Evolutionary conservation across 2,113 vertebrate species (phyloP).

Genomic region (Numenius arquata): DNA sequence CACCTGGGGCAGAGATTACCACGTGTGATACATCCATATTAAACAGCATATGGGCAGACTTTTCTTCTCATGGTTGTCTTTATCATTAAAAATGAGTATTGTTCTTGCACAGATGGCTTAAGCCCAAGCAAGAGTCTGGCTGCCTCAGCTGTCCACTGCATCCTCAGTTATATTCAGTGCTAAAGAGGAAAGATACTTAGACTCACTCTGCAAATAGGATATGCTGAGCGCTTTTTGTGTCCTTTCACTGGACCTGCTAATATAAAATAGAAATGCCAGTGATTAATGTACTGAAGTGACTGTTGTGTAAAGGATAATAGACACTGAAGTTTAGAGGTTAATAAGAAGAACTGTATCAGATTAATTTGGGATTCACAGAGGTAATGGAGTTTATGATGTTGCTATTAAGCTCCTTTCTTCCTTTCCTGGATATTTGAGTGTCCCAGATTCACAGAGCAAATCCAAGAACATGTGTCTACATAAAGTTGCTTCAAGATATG

Average conservation of each 20-base stretch:
- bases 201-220: not conserved
- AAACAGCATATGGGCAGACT: conserved; percentile 13
- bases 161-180: not conserved
- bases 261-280: not conserved
- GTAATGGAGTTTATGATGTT: not conserved
- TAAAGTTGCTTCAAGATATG: not conserved
- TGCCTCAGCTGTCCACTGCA: not conserved
- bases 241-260: not conserved
- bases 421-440: not conserved
- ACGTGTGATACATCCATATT: conserved; percentile 10
- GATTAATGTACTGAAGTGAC: not conserved
- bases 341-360: not conserved
- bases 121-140: not conserved
- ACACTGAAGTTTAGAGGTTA: not conserved
- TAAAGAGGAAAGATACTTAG: not conserved
- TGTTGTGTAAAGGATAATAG: not conserved
- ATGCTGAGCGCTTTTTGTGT: not conserved
- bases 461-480: not conserved
- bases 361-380: not conserved
- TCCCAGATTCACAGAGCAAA: not conserved
- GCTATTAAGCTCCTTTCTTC: not conserved
- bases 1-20: conserved; percentile 27
- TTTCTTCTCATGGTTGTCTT: not conserved
- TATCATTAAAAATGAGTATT: not conserved
- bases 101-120: not conserved